Evolutionary conservation across 2,888 invertebrate genomes (phyloP).

Genomic region (Cybosia mesomella): DNA sequence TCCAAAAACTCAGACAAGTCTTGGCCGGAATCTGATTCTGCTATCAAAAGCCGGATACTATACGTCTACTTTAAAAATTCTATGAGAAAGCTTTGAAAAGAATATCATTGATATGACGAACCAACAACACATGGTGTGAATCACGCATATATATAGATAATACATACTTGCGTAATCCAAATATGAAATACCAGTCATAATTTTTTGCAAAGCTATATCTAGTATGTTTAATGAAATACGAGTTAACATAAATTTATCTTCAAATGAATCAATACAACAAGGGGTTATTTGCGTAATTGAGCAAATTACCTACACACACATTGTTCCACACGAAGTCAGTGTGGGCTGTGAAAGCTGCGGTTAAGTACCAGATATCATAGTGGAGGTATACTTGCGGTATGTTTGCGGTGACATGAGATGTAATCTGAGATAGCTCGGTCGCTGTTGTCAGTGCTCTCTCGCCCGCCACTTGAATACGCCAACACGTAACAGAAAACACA

Average conservation of each 20-base stretch:
- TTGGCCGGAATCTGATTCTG: no score
- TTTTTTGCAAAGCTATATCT: not conserved
- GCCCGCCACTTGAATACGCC: slow-evolving; percentile 51
- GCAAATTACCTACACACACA: slow-evolving; percentile 15
- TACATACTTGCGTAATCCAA: not conserved
- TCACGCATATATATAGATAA: not conserved
- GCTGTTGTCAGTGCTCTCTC: slow-evolving; percentile 74
- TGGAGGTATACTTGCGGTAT: slow-evolving; percentile 30
- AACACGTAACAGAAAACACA: slow-evolving; percentile 50
- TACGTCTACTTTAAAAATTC: no score
- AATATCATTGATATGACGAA: not conserved
- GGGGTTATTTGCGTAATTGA: slow-evolving; percentile 15
- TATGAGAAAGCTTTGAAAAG: not conserved
- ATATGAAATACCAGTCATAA: not conserved
- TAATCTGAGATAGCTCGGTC: slow-evolving; percentile 71
- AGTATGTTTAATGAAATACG: slow-evolving; percentile 6
- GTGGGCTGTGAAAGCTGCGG: slow-evolving; percentile 52
- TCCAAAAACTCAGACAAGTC: no score
- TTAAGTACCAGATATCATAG: slow-evolving; percentile 51
- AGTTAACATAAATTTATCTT: slow-evolving; percentile 6
- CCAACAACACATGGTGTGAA: not conserved
- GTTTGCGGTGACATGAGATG: slow-evolving; percentile 57
- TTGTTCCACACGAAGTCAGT: slow-evolving; percentile 12
- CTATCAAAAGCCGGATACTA: no score
- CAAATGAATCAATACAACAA: slow-evolving; percentile 8